Evolutionary conservation across 2,888 invertebrate genomes (phyloP).

Genomic region (Napeogenes inachia): DNA sequence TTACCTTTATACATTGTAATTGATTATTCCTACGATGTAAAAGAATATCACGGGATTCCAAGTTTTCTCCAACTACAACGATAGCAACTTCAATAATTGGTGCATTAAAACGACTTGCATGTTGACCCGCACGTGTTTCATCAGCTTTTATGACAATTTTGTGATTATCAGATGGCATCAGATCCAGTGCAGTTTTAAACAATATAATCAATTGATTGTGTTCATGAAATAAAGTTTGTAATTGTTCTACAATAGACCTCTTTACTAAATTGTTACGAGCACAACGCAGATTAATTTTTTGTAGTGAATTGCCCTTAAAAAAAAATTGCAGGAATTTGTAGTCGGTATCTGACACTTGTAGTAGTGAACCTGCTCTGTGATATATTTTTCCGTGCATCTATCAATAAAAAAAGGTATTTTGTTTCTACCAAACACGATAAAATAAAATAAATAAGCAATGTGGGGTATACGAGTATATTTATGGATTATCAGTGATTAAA

Average conservation of each 20-base stretch:
- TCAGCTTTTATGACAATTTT: slow-evolving; percentile 42
- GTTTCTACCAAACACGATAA: too few species aligned
- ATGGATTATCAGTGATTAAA: slow-evolving; percentile 28
- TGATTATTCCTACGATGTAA: slow-evolving; percentile 28
- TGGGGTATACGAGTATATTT: slow-evolving; percentile 23
- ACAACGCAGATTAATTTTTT: slow-evolving; percentile 32
- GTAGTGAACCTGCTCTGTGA: slow-evolving; percentile 31
- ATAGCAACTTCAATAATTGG: slow-evolving; percentile 34
- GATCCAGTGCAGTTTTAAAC: slow-evolving; percentile 35
- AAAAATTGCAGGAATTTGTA: slow-evolving; percentile 37
- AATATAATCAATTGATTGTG: slow-evolving; percentile 32
- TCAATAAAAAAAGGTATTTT: slow-evolving; percentile 28
- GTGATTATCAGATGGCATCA: slow-evolving; percentile 38
- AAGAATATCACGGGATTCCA: slow-evolving; percentile 33
- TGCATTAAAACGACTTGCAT: slow-evolving; percentile 39
- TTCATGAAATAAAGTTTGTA: slow-evolving; percentile 32
- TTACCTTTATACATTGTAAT: slow-evolving; percentile 30
- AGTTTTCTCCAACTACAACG: slow-evolving; percentile 26
- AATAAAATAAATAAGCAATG: too few species aligned
- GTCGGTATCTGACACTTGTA: slow-evolving; percentile 30
- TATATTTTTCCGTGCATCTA: slow-evolving; percentile 36
- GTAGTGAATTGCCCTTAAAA: slow-evolving; percentile 34
- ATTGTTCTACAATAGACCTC: slow-evolving; percentile 34
- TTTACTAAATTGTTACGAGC: slow-evolving; percentile 32
- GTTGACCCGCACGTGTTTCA: slow-evolving; percentile 37